Evolutionary conservation across 2,113 vertebrate species (phyloP), one percentile per base, ranked within the genome.

Genomic region (Zeus faber): DNA sequence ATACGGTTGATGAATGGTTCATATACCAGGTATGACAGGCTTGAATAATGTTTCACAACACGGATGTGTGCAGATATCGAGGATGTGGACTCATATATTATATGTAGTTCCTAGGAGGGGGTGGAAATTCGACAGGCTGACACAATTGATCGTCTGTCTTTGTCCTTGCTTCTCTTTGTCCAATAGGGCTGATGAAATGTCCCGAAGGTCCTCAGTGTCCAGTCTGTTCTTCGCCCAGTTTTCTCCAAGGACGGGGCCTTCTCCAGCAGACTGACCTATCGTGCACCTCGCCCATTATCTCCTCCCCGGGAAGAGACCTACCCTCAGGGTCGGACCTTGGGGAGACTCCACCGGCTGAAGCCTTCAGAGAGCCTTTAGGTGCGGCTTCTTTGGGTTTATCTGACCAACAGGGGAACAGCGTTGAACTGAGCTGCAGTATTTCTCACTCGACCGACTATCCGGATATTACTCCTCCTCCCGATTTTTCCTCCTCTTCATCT

Each of bases 171-270:
- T 70, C 46, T 74, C 13, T 37, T 70, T 69, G 48, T 52, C 33
- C 66, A 49, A 0, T 65, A 98, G 96, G 92, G 14, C 53, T 95
- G 47, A 72, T 96, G 58, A 97, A 95, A 79, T 98, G 95, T 70
- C 84, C 90, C 31, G 75, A 86, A 0, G 90, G 91, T 11, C 91
- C 91, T 72, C 75, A 94, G 13, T 97, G 95, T 56, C 80, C 95
- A 3, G 33, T 66, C 7, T 98, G 96, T 37, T 60, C 58, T 3
- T 87, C 81, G 0, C 95, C 95, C 0, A 70, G 57, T 40, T 78
- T 82, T 1, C 68, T 94, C 5, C 81, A 70, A 26, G 82, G 77
- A 0, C 86, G 81, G 29, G 90, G 91, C 45, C 56, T 98, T 24
- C 85, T 90, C n/a, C 80, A 85, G 39, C 67, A 91, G 37, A 72